Conservation (phyloP, 2,888 invertebrate genomes). For the Invenusta paracnida region DNA sequence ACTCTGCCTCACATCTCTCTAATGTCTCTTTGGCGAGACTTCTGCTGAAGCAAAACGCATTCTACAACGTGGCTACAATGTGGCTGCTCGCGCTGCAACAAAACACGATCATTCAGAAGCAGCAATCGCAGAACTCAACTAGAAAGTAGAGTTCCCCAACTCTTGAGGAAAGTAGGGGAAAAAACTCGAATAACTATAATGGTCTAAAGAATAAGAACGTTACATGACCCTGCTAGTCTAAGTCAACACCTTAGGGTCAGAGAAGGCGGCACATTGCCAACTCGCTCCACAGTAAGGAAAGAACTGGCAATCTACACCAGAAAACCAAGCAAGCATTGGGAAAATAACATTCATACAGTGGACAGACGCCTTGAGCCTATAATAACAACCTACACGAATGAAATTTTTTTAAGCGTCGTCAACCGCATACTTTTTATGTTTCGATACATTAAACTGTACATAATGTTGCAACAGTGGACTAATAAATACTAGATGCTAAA, state of each 20-base stretch:
- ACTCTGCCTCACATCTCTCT: not conserved
- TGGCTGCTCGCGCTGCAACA: not conserved
- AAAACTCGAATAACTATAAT: not conserved
- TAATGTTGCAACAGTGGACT: not conserved
- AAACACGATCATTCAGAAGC: not conserved
- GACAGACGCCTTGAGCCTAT: not conserved
- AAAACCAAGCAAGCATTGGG: not conserved
- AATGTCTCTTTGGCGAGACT: not conserved
- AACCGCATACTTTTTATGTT: constrained; percentile 1
- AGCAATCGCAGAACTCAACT: constrained; percentile 15
- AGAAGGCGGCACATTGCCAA: not conserved
- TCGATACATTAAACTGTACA: not conserved
- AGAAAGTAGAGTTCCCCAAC: too few relatives aligned
- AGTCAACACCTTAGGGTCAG: constrained; percentile 12
- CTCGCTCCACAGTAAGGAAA: not conserved
- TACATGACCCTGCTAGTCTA: not conserved
- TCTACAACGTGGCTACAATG: not conserved
- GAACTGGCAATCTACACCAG: constrained; percentile 20
- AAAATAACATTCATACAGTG: constrained; percentile 6
- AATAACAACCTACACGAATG: not conserved
- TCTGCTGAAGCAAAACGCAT: not conserved
- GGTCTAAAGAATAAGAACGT: not conserved
- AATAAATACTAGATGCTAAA: too few relatives aligned
- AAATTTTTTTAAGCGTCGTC: not conserved
- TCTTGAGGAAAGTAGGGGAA: not conserved